Percentiles rank a stretch among this genome's conserved stretches.
Evolutionary conservation across 2,888 invertebrate genomes (phyloP).

Genomic region (Plebejus argus): DNA sequence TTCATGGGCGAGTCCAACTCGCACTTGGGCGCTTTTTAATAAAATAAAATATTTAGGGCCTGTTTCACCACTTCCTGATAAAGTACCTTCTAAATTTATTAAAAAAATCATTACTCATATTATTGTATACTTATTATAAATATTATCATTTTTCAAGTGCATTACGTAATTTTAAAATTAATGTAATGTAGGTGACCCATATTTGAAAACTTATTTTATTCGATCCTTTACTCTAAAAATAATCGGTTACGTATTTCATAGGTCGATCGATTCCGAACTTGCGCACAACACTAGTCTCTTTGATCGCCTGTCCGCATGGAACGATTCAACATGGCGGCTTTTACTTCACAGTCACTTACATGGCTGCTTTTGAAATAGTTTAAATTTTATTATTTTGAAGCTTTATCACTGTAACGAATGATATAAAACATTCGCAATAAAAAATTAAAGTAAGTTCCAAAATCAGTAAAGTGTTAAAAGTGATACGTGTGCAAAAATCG

Average conservation of each 20-base stretch:
- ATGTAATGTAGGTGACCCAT: constrained; percentile 25
- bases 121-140: no score
- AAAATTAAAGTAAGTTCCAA: constrained; percentile 61
- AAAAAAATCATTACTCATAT: no score
- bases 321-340: constrained; percentile 75
- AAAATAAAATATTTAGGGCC: no score
- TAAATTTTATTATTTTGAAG: constrained; percentile 54
- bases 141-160: no score
- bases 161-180: not conserved
- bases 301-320: constrained; percentile 66
- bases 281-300: constrained; percentile 70
- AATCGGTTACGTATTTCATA: constrained; percentile 35
- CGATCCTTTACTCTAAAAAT: constrained; percentile 30
- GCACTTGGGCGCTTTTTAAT: no score
- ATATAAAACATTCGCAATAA: constrained; percentile 56
- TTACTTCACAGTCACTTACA: constrained; percentile 69
- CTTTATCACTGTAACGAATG: constrained; percentile 54
- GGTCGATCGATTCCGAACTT: constrained; percentile 64
- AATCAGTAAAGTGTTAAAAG: constrained; percentile 65
- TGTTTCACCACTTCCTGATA: no score
- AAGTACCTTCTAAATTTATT: no score
- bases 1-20: no score
- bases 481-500: constrained; percentile 65
- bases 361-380: constrained; percentile 66
- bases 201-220: constrained; percentile 23